Evolutionary conservation across 2,797 vertebrate species (phyloP).

Genomic region (Podargus strigoides): DNA sequence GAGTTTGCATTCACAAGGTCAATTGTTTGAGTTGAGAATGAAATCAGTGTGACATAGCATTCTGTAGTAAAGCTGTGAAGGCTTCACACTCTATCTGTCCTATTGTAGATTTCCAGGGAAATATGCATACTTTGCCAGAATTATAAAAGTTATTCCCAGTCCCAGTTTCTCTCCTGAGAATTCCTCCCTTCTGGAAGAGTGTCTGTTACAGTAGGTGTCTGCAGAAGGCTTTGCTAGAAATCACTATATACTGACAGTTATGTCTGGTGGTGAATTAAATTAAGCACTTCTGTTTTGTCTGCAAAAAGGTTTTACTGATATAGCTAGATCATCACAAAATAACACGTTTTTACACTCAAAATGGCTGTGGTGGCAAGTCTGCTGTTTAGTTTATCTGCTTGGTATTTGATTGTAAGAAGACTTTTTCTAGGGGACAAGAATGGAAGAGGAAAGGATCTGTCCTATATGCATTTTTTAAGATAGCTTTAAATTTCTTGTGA

Average conservation of each 20-base stretch:
- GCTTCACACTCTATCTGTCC: not conserved
- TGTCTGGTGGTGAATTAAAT: not conserved
- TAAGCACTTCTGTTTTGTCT: not conserved
- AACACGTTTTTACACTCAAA: not conserved
- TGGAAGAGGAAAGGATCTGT: not conserved
- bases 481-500: not conserved
- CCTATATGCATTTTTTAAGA: not conserved
- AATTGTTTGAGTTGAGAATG: not conserved
- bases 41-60: not conserved
- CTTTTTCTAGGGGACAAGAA: not conserved
- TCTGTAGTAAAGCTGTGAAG: not conserved
- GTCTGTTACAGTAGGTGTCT: not conserved
- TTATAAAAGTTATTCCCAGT: not conserved
- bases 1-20: not conserved
- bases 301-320: not conserved
- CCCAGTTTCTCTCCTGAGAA: not conserved
- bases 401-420: not conserved
- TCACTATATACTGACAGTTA: not conserved
- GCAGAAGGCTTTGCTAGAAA: not conserved
- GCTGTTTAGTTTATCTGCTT: not conserved
- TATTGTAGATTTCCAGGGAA: not conserved
- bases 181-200: not conserved
- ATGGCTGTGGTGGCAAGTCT: not conserved
- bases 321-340: not conserved
- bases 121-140: not conserved